Evolutionary conservation across 2,113 vertebrate species (phyloP).

Genomic region (Caranx ignobilis): DNA sequence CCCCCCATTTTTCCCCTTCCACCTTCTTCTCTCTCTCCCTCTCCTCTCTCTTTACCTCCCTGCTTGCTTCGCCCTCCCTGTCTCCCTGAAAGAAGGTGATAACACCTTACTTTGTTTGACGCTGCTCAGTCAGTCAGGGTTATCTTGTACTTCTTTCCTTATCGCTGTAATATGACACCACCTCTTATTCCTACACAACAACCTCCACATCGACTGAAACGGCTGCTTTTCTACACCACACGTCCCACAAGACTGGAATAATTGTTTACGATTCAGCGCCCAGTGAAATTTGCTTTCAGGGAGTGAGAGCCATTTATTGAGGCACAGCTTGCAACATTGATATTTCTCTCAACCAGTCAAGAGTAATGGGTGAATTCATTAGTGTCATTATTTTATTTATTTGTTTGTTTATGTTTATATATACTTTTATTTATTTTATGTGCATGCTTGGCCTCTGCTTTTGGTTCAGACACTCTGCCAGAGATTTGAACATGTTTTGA

Average conservation of each 20-base stretch:
- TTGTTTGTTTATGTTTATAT: neutral
- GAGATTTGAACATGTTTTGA: conserved; percentile 30
- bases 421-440: neutral
- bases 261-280: conserved; percentile 56
- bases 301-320: conserved; percentile 23
- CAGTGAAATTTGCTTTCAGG: conserved; percentile 60
- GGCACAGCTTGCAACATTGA: conserved; percentile 20
- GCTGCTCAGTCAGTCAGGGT: conserved; percentile 67
- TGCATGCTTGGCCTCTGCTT: neutral
- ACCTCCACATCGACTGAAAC: conserved; percentile 34
- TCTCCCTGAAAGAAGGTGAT: conserved; percentile 58
- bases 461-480: conserved; percentile 29
- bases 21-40: neutral
- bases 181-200: conserved; percentile 70
- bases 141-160: conserved; percentile 77
- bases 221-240: conserved; percentile 11
- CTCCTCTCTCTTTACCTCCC: neutral
- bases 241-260: conserved; percentile 39
- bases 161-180: conserved; percentile 76
- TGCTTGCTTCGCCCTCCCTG: conserved; percentile 5
- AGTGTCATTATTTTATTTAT: conserved; percentile 12
- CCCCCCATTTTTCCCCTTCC: neutral
- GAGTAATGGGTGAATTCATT: conserved; percentile 43
- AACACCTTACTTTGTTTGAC: conserved; percentile 49
- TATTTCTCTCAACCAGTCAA: conserved; percentile 39